A percentile compares a stretch with the other conserved stretches of the same genome.
Conservation (phyloP, 92 coral and sea anemone species). For the Porites divaricata region DNA sequence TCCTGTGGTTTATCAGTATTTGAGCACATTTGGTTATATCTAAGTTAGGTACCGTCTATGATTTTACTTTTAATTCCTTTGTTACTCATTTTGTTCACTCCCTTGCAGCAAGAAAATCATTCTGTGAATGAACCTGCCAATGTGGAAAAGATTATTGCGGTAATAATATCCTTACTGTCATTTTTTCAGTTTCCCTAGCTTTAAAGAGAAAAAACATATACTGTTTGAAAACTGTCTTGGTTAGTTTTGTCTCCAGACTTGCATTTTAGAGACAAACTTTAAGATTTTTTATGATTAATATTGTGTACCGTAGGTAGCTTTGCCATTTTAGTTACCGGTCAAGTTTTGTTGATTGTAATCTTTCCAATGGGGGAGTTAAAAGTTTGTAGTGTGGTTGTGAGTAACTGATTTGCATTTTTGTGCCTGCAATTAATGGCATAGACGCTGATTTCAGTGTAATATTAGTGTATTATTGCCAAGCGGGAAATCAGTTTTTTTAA, state of each 20-base stretch:
- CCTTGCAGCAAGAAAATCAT: slow-evolving; percentile 24
- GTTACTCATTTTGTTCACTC: neutral
- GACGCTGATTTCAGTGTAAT: too few relatives aligned
- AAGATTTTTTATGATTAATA: neutral
- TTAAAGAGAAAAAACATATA: too few relatives aligned
- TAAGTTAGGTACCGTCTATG: too few relatives aligned
- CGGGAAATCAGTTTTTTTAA: too few relatives aligned
- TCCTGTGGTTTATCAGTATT: neutral
- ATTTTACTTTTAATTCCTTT: too few relatives aligned
- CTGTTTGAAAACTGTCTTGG: too few relatives aligned
- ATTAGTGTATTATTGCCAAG: too few relatives aligned
- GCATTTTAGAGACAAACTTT: neutral
- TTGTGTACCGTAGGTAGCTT: neutral
- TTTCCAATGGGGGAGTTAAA: neutral
- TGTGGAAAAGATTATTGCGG: slow-evolving; percentile 67
- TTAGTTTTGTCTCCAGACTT: too few relatives aligned
- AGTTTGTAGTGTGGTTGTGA: neutral
- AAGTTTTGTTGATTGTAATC: neutral
- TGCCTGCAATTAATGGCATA: neutral
- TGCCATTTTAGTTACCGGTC: neutral
- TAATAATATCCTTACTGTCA: slow-evolving; percentile 5
- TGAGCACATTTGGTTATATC: too few relatives aligned
- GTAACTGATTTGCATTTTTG: neutral
- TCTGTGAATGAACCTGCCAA: slow-evolving; percentile 47
- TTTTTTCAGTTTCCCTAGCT: neutral